These are phyloP conservation scores for Caenorhabditis sp. DNA, from an alignment of 2,888 invertebrate genomes.

Conservation along the genomic window DNA sequence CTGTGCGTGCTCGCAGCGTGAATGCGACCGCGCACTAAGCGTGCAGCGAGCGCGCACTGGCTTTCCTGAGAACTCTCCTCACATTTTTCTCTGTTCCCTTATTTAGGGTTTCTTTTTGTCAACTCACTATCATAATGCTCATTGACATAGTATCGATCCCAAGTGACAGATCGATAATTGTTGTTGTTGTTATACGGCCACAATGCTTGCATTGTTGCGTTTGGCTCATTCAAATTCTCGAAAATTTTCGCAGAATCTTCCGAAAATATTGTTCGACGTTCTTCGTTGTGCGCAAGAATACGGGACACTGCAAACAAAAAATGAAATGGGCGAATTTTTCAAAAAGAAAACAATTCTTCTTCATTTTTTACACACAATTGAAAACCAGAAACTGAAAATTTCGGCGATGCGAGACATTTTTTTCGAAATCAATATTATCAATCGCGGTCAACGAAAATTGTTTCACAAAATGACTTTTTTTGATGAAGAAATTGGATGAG, in stretches of 20 bases:
- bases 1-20: too few species aligned
- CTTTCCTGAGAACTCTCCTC: too few species aligned
- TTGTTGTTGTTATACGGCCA: slow-evolving; percentile 52
- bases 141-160: slow-evolving; percentile 66
- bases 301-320: slow-evolving; percentile 3
- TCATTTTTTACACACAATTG: background rate
- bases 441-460: background rate
- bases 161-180: slow-evolving; percentile 62
- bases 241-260: background rate
- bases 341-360: background rate
- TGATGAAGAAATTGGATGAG: background rate
- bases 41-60: too few species aligned
- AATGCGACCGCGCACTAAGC: too few species aligned
- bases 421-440: background rate
- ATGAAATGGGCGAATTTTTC: background rate
- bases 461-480: background rate
- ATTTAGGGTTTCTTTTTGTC: too few species aligned
- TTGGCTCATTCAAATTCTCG: background rate
- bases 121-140: slow-evolving; percentile 61
- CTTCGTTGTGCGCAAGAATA: background rate
- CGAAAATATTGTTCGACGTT: background rate
- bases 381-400: background rate
- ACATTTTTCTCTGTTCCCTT: too few species aligned
- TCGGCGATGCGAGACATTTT: background rate
- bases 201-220: slow-evolving; percentile 42